phyloP scores from a whole-genome alignment of 2,797 vertebrate genomes.

The Coendou prehensilis region DNA sequence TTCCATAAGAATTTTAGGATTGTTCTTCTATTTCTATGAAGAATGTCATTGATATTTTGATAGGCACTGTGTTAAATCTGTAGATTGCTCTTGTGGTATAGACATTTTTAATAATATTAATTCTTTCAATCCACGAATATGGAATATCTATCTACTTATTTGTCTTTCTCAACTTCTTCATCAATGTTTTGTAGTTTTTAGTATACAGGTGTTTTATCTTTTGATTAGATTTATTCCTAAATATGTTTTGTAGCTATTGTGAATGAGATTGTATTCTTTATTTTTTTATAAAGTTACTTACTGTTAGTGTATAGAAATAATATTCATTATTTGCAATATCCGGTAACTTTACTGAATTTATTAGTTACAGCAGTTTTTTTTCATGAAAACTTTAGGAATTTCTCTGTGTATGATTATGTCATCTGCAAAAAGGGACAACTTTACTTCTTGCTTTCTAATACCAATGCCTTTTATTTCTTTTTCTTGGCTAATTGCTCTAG shows the following conservation, averaged over 20 bases:
- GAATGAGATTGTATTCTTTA: background rate
- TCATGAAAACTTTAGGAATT: background rate
- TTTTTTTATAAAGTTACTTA: background rate
- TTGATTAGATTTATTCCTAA: background rate
- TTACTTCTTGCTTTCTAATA: background rate
- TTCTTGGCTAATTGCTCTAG: background rate
- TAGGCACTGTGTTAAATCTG: background rate
- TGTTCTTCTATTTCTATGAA: background rate
- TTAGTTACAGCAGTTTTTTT: background rate
- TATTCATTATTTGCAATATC: background rate
- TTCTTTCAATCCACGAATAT: background rate
- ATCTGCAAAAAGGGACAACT: background rate
- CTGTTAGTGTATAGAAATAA: background rate
- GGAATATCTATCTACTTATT: background rate
- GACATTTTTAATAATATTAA: background rate
- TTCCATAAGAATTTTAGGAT: background rate
- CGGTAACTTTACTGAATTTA: background rate
- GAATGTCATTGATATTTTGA: background rate
- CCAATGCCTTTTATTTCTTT: background rate
- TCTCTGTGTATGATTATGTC: background rate
- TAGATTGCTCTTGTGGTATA: background rate
- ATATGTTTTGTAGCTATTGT: background rate
- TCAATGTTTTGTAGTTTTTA: background rate
- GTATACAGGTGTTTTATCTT: background rate
- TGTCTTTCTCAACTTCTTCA: background rate